phyloP scores from a whole-genome alignment of 2,888 invertebrate genomes.

The Hypena proboscidalis region DNA sequence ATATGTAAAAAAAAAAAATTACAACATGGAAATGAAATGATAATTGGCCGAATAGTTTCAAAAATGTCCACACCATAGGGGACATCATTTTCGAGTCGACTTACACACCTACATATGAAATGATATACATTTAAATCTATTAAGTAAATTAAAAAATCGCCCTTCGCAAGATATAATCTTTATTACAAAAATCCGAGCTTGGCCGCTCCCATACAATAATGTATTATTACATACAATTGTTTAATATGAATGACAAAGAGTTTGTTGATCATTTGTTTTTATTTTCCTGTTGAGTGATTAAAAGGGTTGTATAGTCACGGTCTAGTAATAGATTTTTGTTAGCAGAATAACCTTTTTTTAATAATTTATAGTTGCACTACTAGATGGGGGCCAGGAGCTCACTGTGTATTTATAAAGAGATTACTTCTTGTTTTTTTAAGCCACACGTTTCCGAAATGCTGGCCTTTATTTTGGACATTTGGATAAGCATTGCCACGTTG shows the following conservation, averaged over 20 bases:
- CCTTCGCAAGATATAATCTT: conserved; percentile 59
- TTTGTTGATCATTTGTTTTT: conserved; percentile 55
- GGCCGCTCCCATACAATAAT: conserved; percentile 31
- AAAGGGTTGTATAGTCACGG: conserved; percentile 36
- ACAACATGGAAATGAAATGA: too few relatives aligned
- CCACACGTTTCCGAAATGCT: too few relatives aligned
- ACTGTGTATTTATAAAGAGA: too few relatives aligned
- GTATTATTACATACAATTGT: conserved; percentile 44
- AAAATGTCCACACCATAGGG: not conserved
- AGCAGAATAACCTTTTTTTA: too few relatives aligned
- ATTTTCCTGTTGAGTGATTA: conserved; percentile 42
- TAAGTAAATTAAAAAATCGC: conserved; percentile 63
- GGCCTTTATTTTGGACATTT: too few relatives aligned
- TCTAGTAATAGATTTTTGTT: conserved; percentile 18
- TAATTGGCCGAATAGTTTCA: too few relatives aligned
- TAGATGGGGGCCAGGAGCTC: too few relatives aligned
- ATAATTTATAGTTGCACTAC: too few relatives aligned
- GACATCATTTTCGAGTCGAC: conserved; percentile 9
- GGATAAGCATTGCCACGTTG: too few relatives aligned
- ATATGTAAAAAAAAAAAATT: too few relatives aligned
- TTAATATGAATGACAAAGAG: conserved; percentile 48
- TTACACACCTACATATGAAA: conserved; percentile 23
- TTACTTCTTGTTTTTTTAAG: too few relatives aligned
- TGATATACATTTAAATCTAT: conserved; percentile 66
- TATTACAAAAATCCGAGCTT: conserved; percentile 49